These are phyloP conservation scores for Maniola jurtina DNA, from an alignment of 1,140 invertebrate species.

Conservation along the genomic window DNA sequence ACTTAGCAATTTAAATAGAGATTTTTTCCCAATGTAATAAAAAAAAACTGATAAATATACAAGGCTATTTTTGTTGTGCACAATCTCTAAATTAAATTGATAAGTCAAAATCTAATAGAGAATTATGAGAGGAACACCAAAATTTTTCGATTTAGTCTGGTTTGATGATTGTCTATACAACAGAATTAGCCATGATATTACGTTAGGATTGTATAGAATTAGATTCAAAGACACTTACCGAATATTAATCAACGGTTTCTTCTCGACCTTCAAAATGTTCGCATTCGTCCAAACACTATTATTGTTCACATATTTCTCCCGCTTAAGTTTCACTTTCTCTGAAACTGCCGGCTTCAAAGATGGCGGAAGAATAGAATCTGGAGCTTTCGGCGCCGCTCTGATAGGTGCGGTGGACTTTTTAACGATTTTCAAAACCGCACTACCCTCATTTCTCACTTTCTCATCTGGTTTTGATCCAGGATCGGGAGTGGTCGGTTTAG, in stretches of 20 bases:
- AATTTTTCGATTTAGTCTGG: too few species aligned
- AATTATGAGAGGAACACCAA: too few species aligned
- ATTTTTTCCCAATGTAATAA: too few species aligned
- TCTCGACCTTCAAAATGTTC: conserved; percentile 44
- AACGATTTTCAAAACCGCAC: conserved; percentile 59
- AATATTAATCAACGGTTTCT: conserved; percentile 41
- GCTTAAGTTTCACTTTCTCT: conserved; percentile 52
- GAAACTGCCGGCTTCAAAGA: conserved; percentile 52
- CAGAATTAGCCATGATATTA: too few species aligned
- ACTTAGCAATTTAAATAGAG: too few species aligned
- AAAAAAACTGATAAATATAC: too few species aligned
- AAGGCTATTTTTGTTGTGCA: too few species aligned
- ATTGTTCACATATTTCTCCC: conserved; percentile 67
- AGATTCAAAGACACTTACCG: conserved; percentile 43
- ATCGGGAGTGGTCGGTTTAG: conserved; percentile 44
- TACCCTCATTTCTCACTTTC: conserved; percentile 47
- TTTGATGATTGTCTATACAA: too few species aligned
- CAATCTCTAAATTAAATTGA: too few species aligned
- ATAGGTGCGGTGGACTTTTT: conserved; percentile 53
- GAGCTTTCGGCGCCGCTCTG: conserved; percentile 42
- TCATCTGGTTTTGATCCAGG: conserved; percentile 36
- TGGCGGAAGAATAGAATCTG: conserved; percentile 57
- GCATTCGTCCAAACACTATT: conserved; percentile 64
- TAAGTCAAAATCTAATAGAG: too few species aligned
- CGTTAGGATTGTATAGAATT: neutral